Conservation (phyloP, 2,888 invertebrate genomes). For the Scrobipalpa costella region DNA sequence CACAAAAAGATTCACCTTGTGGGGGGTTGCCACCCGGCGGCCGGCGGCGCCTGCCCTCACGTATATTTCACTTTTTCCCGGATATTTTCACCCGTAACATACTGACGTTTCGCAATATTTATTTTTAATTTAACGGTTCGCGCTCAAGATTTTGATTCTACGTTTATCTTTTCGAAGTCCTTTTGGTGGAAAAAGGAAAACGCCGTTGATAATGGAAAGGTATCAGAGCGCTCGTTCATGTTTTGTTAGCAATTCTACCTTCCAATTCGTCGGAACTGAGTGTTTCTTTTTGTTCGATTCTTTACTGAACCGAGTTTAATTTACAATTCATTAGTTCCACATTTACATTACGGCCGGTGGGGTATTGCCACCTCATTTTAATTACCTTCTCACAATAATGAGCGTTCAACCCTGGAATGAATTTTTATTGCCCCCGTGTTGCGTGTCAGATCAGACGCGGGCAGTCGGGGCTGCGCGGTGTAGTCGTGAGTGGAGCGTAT, state of each 20-base stretch:
- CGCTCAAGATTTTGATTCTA: conserved; percentile 72
- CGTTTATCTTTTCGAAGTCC: conserved; percentile 66
- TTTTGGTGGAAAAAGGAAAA: conserved; percentile 62
- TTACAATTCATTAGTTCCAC: conserved; percentile 15
- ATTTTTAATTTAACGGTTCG: conserved; percentile 79
- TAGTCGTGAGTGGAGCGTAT: conserved; percentile 45
- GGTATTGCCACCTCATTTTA: conserved; percentile 26
- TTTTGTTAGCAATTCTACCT: conserved; percentile 17
- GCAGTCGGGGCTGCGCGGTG: conserved; percentile 26
- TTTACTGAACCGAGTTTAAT: conserved; percentile 15
- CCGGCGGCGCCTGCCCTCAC: conserved; percentile 61
- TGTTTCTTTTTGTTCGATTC: conserved; percentile 8
- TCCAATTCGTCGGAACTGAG: conserved; percentile 5
- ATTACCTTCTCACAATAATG: conserved; percentile 31
- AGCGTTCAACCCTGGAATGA: conserved; percentile 34
- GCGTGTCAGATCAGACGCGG: conserved; percentile 56
- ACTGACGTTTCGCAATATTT: conserved; percentile 80
- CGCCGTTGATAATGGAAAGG: conserved; percentile 54
- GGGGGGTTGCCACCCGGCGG: too few species aligned
- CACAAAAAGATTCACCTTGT: conserved; percentile 80
- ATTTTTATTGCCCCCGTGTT: conserved; percentile 57
- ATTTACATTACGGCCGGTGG: conserved; percentile 14
- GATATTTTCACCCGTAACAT: conserved; percentile 72
- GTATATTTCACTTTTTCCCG: conserved; percentile 56
- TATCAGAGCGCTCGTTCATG: conserved; percentile 17